Percentiles rank a stretch among this genome's conserved stretches.
Evolutionary conservation across 1,140 invertebrate genomes (phyloP).

Genomic region (Cataglyphis hispanica): DNA sequence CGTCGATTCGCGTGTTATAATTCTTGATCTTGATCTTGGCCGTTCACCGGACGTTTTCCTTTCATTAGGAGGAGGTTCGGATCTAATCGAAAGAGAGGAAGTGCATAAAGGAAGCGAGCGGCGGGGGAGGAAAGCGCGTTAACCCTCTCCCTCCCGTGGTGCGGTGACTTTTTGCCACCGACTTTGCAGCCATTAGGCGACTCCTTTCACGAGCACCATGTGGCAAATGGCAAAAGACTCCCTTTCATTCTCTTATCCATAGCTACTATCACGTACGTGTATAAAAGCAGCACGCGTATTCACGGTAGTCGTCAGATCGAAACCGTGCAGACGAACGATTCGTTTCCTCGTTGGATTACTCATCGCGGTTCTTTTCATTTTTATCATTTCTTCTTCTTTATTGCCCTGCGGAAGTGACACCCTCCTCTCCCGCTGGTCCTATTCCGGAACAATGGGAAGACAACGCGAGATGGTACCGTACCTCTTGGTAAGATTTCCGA

Average conservation of each 20-base stretch:
- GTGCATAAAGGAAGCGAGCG: conserved; percentile 48
- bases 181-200: conserved; percentile 49
- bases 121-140: conserved; percentile 51
- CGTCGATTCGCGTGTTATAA: conserved; percentile 31
- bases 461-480: conserved; percentile 48
- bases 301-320: conserved; percentile 67
- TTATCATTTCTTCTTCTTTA: not conserved
- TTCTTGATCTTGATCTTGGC: conserved; percentile 73
- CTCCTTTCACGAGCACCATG: conserved; percentile 69
- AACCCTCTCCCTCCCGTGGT: not conserved
- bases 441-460: conserved; percentile 21
- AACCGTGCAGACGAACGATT: conserved; percentile 50
- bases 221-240: conserved; percentile 63
- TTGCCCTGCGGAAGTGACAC: not conserved
- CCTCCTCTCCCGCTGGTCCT: not conserved
- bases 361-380: not conserved
- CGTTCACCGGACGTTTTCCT: conserved; percentile 68
- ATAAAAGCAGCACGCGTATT: conserved; percentile 71
- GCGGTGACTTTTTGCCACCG: conserved; percentile 60
- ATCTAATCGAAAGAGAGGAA: conserved; percentile 65
- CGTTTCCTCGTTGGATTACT: conserved; percentile 31
- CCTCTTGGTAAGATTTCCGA: conserved; percentile 64
- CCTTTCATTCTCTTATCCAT: conserved; percentile 78
- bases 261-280: conserved; percentile 66
- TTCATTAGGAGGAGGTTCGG: conserved; percentile 54